Evolutionary conservation across 1,140 invertebrate species (phyloP), one percentile per base, ranked within the genome.

Genomic region (Drosophila navojoa): DNA sequence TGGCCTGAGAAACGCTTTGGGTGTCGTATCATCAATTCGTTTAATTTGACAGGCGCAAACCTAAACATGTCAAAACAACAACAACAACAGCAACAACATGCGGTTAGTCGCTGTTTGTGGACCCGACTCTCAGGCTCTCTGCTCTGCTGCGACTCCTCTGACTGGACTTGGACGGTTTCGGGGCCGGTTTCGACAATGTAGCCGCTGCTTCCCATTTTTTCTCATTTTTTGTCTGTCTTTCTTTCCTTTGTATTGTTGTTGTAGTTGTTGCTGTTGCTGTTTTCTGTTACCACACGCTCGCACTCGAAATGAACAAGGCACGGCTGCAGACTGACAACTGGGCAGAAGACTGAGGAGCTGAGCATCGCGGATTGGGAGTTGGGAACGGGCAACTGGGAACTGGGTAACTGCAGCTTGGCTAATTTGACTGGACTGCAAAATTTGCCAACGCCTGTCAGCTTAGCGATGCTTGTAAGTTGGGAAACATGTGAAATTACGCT

Each of bases 31-130:
- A 92, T 92, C 91, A 92, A 92, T 92, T 92, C 90, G 90, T 91
- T 92, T 92, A 92, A 92, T 92, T 92, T 92, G 91, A 92, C 91
- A 92, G 89, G 91, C 91, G 81, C 91, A 92, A 91, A 90, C 90
- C 91, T 91, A 92, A 92, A 92, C 87, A 92, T 92, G 90, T 92
- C 91, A 92, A 92, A 92, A 92, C 91, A 92, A 86, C 84, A 89
- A 79, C 82, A 73, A 38, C 67, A 76, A 60, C 71, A 78, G 27
- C 57, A 81, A 64, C 77, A 79, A 71, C 70, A 82, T 81, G 77
- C 76, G 79, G 76, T 81, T 81, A 76, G 81, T 86, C 74, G 57
- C 45, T 71, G 76, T 71, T 68, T 79, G 73, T 75, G 67, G 70
- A 76, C 52, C 49, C 64, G 58, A 64, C 59, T 71, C 35, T 59